Evolutionary conservation across 2,888 invertebrate genomes (phyloP).

Genomic region (Limnephilus lunatus): DNA sequence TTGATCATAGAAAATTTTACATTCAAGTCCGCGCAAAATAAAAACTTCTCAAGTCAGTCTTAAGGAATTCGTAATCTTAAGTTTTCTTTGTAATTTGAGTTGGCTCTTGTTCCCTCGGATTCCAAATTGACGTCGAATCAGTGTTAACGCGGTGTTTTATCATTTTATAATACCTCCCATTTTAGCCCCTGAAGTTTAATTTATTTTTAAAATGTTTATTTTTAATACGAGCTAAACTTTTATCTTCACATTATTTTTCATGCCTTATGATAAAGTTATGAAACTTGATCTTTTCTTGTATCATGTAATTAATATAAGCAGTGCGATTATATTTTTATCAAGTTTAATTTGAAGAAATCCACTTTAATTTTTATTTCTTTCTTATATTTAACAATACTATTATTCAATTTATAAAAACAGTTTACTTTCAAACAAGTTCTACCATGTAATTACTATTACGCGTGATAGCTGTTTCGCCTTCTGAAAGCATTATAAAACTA

Average conservation of each 20-base stretch:
- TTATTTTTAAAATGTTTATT: neutral
- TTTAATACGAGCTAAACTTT: neutral
- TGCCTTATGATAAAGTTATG: neutral
- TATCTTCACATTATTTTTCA: neutral
- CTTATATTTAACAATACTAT: no score
- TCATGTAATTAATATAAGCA: neutral
- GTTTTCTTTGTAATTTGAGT: slow-evolving; percentile 25
- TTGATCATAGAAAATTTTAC: slow-evolving; percentile 19
- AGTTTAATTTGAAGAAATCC: no score
- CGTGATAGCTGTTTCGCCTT: no score
- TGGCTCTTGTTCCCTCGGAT: neutral
- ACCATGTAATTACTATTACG: no score
- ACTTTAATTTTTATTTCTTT: no score
- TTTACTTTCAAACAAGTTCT: no score
- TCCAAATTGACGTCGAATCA: slow-evolving; percentile 3
- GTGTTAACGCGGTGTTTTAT: neutral
- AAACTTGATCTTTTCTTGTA: neutral
- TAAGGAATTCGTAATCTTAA: slow-evolving; percentile 31
- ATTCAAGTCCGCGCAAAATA: neutral
- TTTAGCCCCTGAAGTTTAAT: neutral
- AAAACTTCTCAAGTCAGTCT: slow-evolving; percentile 22
- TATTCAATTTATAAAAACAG: no score
- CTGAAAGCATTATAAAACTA: no score
- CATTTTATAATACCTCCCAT: neutral
- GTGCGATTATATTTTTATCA: no score